Conservation (phyloP, 2,888 invertebrate genomes). For the Mantis religiosa region DNA sequence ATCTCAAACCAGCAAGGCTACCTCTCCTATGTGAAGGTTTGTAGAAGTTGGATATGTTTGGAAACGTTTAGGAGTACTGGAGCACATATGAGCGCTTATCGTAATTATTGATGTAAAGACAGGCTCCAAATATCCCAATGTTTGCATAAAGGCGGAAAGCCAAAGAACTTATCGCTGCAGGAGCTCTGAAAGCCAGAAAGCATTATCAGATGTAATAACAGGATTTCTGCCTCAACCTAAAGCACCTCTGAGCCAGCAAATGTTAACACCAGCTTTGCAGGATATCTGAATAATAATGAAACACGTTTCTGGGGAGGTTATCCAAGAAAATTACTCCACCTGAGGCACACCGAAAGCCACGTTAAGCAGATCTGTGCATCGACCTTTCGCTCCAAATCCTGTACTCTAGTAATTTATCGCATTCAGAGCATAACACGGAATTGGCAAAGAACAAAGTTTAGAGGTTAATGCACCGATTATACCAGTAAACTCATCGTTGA, state of each 20-base stretch:
- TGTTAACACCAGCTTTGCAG: neutral
- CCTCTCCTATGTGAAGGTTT: too few species aligned
- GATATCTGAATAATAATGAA: neutral
- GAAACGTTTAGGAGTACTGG: too few species aligned
- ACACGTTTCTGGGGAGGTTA: neutral
- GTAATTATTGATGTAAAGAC: too few species aligned
- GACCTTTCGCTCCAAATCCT: neutral
- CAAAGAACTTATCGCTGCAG: neutral
- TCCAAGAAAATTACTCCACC: neutral
- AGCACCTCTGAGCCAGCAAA: neutral
- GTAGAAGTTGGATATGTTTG: too few species aligned
- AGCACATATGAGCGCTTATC: too few species aligned
- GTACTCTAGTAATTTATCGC: neutral
- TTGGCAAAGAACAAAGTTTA: neutral
- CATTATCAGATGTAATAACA: neutral
- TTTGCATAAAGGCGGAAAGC: neutral
- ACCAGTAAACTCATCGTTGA: neutral
- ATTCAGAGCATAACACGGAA: neutral
- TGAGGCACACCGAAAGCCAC: neutral
- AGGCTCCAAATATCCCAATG: neutral
- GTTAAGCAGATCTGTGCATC: neutral
- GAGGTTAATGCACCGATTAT: neutral
- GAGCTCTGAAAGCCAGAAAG: neutral
- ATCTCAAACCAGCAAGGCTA: too few species aligned
- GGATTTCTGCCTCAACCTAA: neutral